Conservation (phyloP, 37 sponge, comb jelly and placozoan species). For the Agelas oroides region DNA sequence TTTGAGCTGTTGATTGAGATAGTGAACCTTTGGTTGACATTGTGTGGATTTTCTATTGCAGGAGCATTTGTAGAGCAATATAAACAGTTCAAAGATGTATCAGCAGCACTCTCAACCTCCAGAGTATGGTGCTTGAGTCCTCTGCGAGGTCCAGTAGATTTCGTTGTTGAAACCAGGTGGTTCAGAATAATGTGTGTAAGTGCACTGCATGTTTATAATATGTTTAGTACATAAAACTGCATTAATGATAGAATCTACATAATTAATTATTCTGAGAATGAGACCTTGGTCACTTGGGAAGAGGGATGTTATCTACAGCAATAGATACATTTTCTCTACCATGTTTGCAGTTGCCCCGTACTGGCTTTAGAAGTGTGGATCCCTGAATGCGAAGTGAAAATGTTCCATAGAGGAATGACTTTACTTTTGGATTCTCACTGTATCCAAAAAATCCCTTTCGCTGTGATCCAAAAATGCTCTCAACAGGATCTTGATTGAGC, state of each 20-base stretch:
- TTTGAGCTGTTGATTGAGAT: no score
- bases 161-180: no score
- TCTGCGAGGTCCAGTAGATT: no score
- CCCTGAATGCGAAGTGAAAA: conserved; percentile 39
- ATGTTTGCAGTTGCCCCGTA: conserved; percentile 48
- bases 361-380: conserved; percentile 22
- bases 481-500: conserved; percentile 21
- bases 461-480: conserved; percentile 38
- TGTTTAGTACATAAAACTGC: no score
- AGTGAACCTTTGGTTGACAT: no score
- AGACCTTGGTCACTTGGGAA: conserved; percentile 18
- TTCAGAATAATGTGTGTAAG: no score
- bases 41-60: no score
- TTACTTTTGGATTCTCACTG: conserved; percentile 38
- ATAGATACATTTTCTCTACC: conserved; percentile 1
- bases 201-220: no score
- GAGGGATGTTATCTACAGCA: conserved; percentile 32
- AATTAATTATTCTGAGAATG: not conserved
- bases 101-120: no score
- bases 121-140: no score
- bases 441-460: conserved; percentile 27
- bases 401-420: conserved; percentile 21
- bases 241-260: not conserved
- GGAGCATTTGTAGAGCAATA: conserved; percentile 6
- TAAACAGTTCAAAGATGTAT: not conserved